Evolutionary conservation across 2,888 invertebrate genomes (phyloP).

Genomic region (Diarsia brunnea): DNA sequence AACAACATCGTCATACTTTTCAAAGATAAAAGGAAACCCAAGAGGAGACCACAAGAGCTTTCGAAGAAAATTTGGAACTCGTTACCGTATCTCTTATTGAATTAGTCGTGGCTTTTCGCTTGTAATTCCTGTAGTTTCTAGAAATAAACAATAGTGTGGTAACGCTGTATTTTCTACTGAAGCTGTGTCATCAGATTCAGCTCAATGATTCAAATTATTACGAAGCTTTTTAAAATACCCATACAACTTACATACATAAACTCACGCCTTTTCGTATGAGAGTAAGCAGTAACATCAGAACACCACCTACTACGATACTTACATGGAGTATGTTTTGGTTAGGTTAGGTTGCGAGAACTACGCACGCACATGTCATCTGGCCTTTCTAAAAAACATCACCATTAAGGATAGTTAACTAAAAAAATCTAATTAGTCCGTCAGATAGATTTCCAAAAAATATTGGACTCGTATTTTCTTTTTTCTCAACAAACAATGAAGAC

Average conservation of each 20-base stretch:
- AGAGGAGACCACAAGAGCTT: background rate
- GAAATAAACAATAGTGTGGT: slow-evolving; percentile 25
- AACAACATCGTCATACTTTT: slow-evolving; percentile 12
- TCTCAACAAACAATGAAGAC: too few species aligned
- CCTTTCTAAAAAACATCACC: background rate
- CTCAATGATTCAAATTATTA: slow-evolving; percentile 6
- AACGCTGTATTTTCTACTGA: background rate
- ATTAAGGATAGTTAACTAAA: too few species aligned
- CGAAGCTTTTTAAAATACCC: background rate
- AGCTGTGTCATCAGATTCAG: background rate
- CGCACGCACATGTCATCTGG: background rate
- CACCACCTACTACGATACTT: background rate
- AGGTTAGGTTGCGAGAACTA: background rate
- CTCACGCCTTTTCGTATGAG: background rate
- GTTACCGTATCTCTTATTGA: slow-evolving; percentile 22
- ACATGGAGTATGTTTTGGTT: background rate
- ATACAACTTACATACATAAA: background rate
- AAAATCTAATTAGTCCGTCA: too few species aligned
- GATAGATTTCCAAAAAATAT: too few species aligned
- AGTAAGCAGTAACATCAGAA: background rate
- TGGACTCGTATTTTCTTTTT: too few species aligned
- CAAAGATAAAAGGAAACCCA: slow-evolving; percentile 14
- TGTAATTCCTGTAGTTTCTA: slow-evolving; percentile 8
- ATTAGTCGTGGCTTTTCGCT: slow-evolving; percentile 22
- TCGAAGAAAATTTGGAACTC: slow-evolving; percentile 19